Evolutionary conservation across 2,113 vertebrate species (phyloP).

Genomic region (Seriola dumerili): DNA sequence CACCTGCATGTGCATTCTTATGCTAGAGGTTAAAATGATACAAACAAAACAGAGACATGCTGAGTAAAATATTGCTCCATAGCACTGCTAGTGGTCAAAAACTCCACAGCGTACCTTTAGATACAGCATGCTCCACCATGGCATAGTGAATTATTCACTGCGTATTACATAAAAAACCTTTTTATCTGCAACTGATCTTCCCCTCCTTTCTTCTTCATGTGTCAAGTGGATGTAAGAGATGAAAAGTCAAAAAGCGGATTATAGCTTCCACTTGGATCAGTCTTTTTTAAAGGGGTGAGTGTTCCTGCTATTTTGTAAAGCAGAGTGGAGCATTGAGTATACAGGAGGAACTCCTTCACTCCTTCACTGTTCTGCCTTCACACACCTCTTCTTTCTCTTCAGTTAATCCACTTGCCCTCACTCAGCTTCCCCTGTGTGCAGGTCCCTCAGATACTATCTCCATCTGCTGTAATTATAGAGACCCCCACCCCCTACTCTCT

Average conservation of each 20-base stretch:
- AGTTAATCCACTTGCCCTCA: slow-evolving; percentile 79
- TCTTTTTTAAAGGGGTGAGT: slow-evolving; percentile 15
- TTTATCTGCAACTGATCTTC: background rate
- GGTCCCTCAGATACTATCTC: slow-evolving; percentile 78
- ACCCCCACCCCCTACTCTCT: slow-evolving; percentile 62
- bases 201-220: background rate
- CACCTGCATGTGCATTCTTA: too few species aligned
- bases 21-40: background rate
- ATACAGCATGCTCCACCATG: background rate
- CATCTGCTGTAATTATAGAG: slow-evolving; percentile 82
- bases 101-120: background rate
- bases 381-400: slow-evolving; percentile 68
- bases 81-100: too few species aligned
- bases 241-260: background rate
- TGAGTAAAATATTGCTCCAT: background rate
- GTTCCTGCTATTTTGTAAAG: slow-evolving; percentile 34
- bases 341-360: slow-evolving; percentile 50
- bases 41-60: background rate
- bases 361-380: slow-evolving; percentile 45
- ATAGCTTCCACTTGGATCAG: slow-evolving; percentile 1
- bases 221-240: slow-evolving; percentile 17
- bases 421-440: slow-evolving; percentile 64
- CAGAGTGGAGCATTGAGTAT: slow-evolving; percentile 12
- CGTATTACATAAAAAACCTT: background rate
- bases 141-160: background rate